Base-by-base conservation (phyloP, 2,113 vertebrate genomes). In the Cepphus grylle region DNA sequence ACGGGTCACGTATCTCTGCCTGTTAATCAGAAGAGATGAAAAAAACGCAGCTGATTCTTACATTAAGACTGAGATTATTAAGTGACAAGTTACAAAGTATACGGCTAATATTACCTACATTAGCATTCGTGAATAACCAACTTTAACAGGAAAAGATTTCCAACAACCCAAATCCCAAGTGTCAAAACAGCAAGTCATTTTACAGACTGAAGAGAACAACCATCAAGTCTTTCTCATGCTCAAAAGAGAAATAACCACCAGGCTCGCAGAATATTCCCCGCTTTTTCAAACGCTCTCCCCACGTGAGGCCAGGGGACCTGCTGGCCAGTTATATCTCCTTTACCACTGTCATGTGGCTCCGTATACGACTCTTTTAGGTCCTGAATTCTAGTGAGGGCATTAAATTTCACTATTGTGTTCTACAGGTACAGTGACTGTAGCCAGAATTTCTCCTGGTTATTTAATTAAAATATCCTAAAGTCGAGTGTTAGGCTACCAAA, bases 181-280 rank as follows among this genome's bases (percentile, higher is more conserved):
- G 74, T 88, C 92, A 90, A 86, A 95, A 88, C 82, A 92, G 43
- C 53, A 73, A 94, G 83, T 76, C 52, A 62, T 92, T 92, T 82
- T 63, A 53, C 42, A 82, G 70, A 72, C 52, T 72, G 43, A 69
- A 72, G 62, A 72, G 70, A 93, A 52, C 30, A 86, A 38, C 21
- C 81, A 61, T 36, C 25, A 29, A 56, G 30, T 18, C 47, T 77
- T 73, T 61, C 30, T 47, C 8, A 1, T 30, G 11, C 61, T 76
- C 38, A 34, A 53, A 40, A 84, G 38, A 70, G n/a, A 73, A 83
- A 38, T 13, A 86, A 43, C 26, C 18, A 21, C 25, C 32, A 71
- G 18, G 11, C 45, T 67, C 5, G 1, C 32, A 71, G 67, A 56
- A 50, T 49, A 49, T 74, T 84, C 27, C 22, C 30, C 16, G 9